Conservation (phyloP, 2,797 vertebrate species). For the Typhlichthys eigenmanni region DNA sequence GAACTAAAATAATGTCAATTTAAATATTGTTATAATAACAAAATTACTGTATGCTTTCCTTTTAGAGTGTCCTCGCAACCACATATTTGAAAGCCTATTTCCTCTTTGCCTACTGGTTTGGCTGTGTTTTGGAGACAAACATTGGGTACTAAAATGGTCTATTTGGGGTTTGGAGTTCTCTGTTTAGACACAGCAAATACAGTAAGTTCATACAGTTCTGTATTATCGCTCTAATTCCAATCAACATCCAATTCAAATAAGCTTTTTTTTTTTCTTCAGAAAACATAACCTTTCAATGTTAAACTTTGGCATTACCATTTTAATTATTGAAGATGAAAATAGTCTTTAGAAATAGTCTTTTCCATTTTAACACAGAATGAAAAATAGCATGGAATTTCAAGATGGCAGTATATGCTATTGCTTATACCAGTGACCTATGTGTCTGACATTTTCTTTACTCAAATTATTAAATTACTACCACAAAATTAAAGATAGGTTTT, state of each 20-base stretch:
- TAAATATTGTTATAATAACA: conserved; percentile 51
- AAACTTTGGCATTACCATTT: no score
- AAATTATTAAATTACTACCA: no score
- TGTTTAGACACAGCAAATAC: conserved; percentile 68
- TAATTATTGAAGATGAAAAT: no score
- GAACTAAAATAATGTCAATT: conserved; percentile 31
- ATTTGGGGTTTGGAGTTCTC: conserved; percentile 64
- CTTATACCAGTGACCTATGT: no score
- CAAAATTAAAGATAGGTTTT: no score
- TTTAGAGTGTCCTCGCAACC: conserved; percentile 61
- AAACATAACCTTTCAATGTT: not conserved
- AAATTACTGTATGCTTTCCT: conserved; percentile 58
- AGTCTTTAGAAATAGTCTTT: no score
- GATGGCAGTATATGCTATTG: no score
- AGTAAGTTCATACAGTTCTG: conserved; percentile 63
- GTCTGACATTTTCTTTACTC: no score
- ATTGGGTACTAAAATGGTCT: conserved; percentile 70
- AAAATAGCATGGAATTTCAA: no score
- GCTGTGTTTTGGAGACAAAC: conserved; percentile 67
- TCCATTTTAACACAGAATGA: no score
- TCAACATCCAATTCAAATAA: conserved; percentile 17
- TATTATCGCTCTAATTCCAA: conserved; percentile 45
- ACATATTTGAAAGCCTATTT: conserved; percentile 69
- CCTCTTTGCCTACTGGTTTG: conserved; percentile 72
- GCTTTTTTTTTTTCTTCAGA: not conserved